Percentiles rank a stretch among this genome's conserved stretches.
Evolutionary conservation across 2,888 invertebrate species (phyloP).

Genomic region (Antitype chi): DNA sequence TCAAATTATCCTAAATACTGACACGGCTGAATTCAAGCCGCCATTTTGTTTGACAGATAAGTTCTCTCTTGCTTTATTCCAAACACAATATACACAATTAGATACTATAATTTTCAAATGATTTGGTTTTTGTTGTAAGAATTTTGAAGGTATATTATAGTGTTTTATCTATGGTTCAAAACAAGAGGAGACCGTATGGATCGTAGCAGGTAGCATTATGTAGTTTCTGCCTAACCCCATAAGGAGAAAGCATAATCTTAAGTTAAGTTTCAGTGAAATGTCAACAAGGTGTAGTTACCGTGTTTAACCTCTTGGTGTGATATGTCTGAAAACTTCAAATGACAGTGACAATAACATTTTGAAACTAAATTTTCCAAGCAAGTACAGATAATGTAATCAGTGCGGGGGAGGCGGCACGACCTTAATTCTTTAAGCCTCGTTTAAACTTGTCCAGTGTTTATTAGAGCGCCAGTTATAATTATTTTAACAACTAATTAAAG

Average conservation of each 20-base stretch:
- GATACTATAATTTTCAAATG: background rate
- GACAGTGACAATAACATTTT: no score
- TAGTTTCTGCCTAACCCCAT: no score
- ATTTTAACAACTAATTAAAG: background rate
- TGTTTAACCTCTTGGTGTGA: background rate
- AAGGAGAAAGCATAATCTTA: no score
- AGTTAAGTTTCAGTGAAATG: no score
- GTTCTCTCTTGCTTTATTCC: background rate
- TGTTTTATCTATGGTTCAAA: no score
- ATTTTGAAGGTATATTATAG: no score
- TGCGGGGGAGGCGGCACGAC: background rate
- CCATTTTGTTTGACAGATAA: background rate
- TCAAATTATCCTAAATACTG: conserved; percentile 63
- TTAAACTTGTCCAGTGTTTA: background rate
- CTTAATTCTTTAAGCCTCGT: background rate
- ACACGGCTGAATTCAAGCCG: conserved; percentile 11
- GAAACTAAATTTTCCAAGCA: conserved; percentile 32
- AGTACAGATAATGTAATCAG: conserved; percentile 39
- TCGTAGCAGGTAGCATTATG: no score
- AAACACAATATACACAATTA: background rate
- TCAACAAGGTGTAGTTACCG: background rate
- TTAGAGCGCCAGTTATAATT: no score
- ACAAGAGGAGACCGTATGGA: no score
- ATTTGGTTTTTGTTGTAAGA: no score
- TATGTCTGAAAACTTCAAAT: background rate